These are phyloP conservation scores for Chrysogorgia sp. DNA, from an alignment of 92 coral and sea anemone genomes.

Conservation along the genomic window DNA sequence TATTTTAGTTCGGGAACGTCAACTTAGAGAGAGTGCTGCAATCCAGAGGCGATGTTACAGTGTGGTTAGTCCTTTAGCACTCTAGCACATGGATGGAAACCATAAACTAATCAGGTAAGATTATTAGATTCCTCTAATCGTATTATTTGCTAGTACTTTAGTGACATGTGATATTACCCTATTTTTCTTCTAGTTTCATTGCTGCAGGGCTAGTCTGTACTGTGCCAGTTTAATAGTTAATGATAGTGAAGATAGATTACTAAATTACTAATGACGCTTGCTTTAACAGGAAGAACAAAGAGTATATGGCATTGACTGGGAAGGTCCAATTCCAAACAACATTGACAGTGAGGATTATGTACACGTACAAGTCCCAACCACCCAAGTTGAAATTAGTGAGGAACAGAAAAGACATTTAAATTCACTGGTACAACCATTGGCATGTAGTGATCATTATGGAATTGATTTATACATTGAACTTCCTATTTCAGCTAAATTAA, in stretches of 20 bases:
- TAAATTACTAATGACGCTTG: not conserved
- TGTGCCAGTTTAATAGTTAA: too few species aligned
- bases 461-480: constrained; percentile 51
- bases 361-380: constrained; percentile 47
- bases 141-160: too few species aligned
- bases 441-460: constrained; percentile 46
- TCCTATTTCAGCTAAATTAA: constrained; percentile 14
- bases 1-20: constrained; percentile 50
- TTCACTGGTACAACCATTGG: constrained; percentile 38
- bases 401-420: constrained; percentile 30
- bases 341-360: constrained; percentile 18
- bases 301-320: constrained; percentile 59
- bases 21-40: constrained; percentile 54
- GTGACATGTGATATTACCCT: too few species aligned
- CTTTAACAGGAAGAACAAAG: constrained; percentile 51
- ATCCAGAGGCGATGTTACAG: constrained; percentile 46
- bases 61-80: constrained; percentile 49
- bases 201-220: too few species aligned
- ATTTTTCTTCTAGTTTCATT: too few species aligned
- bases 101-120: constrained; percentile 58
- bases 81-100: too few species aligned
- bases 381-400: constrained; percentile 33
- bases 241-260: not conserved
- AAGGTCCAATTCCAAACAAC: constrained; percentile 52
- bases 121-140: too few species aligned